Conservation (phyloP, 2,113 vertebrate genomes). For the Pterocles orientalis region DNA sequence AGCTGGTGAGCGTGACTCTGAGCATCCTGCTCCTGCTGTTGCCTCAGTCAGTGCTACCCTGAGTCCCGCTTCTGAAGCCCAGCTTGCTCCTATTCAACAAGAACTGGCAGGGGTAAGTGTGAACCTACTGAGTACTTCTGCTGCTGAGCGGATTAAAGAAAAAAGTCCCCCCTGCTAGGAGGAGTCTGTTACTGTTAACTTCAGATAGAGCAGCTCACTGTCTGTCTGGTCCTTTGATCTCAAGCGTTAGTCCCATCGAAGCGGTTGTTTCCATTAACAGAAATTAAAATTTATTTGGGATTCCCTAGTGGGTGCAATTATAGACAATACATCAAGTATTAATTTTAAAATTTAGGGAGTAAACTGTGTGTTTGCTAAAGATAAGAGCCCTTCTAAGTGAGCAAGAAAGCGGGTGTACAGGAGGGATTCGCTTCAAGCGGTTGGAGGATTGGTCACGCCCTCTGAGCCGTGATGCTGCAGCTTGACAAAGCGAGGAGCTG, state of each 20-base stretch:
- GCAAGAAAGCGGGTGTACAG: background rate
- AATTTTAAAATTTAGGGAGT: background rate
- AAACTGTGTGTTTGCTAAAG: background rate
- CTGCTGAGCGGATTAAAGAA: background rate
- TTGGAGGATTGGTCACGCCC: background rate
- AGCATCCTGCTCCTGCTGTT: slow-evolving; percentile 65
- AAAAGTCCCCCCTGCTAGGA: background rate
- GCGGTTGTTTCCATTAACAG: background rate
- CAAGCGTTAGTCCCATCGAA: background rate
- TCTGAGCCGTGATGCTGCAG: background rate
- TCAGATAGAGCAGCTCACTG: background rate
- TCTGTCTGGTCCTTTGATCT: background rate
- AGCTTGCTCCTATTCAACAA: slow-evolving; percentile 68
- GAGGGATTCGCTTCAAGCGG: background rate
- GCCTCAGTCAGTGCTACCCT: slow-evolving; percentile 62
- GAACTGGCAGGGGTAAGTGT: slow-evolving; percentile 78
- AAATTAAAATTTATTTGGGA: background rate
- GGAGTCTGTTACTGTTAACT: background rate
- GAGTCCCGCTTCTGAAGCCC: slow-evolving; percentile 67
- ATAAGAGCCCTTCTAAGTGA: background rate
- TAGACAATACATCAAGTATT: background rate
- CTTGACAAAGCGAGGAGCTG: background rate
- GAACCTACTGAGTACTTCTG: slow-evolving; percentile 32
- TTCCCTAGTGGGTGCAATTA: background rate
- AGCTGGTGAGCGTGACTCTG: slow-evolving; percentile 68